phyloP scores from a whole-genome alignment of 1,140 invertebrate species.

The Brachionus sp. region DNA sequence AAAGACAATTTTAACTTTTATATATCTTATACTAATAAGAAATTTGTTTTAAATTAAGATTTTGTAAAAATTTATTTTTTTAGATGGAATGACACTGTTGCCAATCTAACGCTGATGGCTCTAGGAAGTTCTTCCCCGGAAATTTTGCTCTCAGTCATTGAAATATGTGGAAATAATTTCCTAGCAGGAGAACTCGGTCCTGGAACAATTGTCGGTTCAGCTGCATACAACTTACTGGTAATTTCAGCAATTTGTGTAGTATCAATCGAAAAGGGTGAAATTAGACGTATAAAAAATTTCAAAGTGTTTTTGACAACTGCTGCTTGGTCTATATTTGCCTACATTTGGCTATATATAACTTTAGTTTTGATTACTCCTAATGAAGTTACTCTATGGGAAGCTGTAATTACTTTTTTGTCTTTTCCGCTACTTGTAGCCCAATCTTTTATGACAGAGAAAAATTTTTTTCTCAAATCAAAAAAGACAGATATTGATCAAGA shows the following conservation, averaged over 20 bases:
- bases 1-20: neutral
- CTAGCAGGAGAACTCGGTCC: slow-evolving; percentile 64
- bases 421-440: slow-evolving; percentile 63
- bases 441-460: slow-evolving; percentile 63
- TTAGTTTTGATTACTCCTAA: slow-evolving; percentile 54
- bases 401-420: slow-evolving; percentile 64
- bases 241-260: slow-evolving; percentile 58
- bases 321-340: slow-evolving; percentile 64
- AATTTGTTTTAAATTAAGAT: neutral
- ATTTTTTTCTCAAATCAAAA: slow-evolving; percentile 54
- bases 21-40: neutral
- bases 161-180: slow-evolving; percentile 64
- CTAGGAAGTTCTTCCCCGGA: slow-evolving; percentile 68
- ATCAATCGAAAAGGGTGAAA: slow-evolving; percentile 50
- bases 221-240: slow-evolving; percentile 62
- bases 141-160: slow-evolving; percentile 67
- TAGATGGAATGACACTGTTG: slow-evolving; percentile 68
- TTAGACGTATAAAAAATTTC: slow-evolving; percentile 58
- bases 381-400: slow-evolving; percentile 66
- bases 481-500: slow-evolving; percentile 46
- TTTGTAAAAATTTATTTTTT: slow-evolving; percentile 45
- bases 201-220: slow-evolving; percentile 66
- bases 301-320: slow-evolving; percentile 60
- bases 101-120: slow-evolving; percentile 70
- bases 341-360: slow-evolving; percentile 65